Percentiles rank a stretch among this genome's conserved stretches.
Conservation (phyloP, 2,113 vertebrate species). For the Pituophis catenifer region DNA sequence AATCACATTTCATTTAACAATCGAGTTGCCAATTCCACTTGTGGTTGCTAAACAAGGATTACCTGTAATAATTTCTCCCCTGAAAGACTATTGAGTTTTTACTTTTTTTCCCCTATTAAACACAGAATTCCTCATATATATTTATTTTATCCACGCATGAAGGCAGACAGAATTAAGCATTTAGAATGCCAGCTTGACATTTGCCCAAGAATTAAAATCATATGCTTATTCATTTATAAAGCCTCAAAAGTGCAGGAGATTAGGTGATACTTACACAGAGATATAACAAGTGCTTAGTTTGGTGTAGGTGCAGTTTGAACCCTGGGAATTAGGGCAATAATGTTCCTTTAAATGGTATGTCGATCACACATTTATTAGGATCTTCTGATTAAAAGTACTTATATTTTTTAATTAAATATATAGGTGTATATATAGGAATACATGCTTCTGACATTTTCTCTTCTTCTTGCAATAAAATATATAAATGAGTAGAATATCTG, state of each 20-base stretch:
- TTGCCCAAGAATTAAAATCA: neutral
- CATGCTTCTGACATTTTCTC: neutral
- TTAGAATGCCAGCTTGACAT: neutral
- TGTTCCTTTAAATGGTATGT: neutral
- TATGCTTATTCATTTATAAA: conserved; percentile 5
- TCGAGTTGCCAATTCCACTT: neutral
- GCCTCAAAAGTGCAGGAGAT: neutral
- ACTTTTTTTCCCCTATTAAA: neutral
- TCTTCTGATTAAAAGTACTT: neutral
- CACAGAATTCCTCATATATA: neutral
- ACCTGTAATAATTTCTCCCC: neutral
- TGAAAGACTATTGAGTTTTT: neutral
- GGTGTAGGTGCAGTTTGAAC: neutral
- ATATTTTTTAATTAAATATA: neutral
- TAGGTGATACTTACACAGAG: neutral
- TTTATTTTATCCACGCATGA: neutral
- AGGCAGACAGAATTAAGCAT: neutral
- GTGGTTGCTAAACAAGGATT: neutral
- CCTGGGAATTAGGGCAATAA: neutral
- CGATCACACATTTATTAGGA: neutral
- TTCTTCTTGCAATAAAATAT: neutral
- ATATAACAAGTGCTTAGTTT: neutral
- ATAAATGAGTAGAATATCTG: neutral
- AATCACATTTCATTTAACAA: neutral
- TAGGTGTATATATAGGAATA: neutral